These are phyloP conservation scores for Scaptomyza montana DNA, from an alignment of 1,140 invertebrate species.

Conservation along the genomic window DNA sequence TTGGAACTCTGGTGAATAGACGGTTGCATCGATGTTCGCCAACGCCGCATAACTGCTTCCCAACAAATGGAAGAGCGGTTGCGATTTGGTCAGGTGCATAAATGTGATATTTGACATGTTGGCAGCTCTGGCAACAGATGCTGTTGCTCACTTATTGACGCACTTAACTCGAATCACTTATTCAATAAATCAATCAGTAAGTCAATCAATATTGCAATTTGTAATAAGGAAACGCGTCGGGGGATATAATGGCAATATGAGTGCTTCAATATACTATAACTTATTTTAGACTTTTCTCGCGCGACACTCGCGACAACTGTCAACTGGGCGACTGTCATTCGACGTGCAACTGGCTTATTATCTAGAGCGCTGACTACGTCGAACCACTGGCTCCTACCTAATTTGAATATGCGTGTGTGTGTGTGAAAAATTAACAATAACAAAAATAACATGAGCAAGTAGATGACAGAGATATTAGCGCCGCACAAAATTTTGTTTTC, in stretches of 20 bases:
- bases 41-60: conserved; percentile 58
- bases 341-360: conserved; percentile 49
- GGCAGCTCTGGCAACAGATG: conserved; percentile 31
- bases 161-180: conserved; percentile 28
- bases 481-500: conserved; percentile 48
- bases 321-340: conserved; percentile 37
- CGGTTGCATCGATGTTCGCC: conserved; percentile 47
- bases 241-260: conserved; percentile 40
- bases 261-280: conserved; percentile 1
- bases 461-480: conserved; percentile 38
- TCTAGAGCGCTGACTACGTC: conserved; percentile 21
- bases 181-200: conserved; percentile 41
- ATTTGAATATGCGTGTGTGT: conserved; percentile 29
- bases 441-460: conserved; percentile 21
- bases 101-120: conserved; percentile 64
- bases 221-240: background rate
- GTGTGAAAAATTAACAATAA: conserved; percentile 45
- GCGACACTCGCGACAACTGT: conserved; percentile 39
- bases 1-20: conserved; percentile 35
- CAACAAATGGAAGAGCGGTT: conserved; percentile 58
- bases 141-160: conserved; percentile 2
- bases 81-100: conserved; percentile 58
- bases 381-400: conserved; percentile 17
- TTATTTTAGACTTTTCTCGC: conserved; percentile 11
- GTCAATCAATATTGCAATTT: conserved; percentile 26